Evolutionary conservation across 2,888 invertebrate species (phyloP), one percentile per base, ranked within the genome.

Genomic region (Pyrochroa serraticornis): DNA sequence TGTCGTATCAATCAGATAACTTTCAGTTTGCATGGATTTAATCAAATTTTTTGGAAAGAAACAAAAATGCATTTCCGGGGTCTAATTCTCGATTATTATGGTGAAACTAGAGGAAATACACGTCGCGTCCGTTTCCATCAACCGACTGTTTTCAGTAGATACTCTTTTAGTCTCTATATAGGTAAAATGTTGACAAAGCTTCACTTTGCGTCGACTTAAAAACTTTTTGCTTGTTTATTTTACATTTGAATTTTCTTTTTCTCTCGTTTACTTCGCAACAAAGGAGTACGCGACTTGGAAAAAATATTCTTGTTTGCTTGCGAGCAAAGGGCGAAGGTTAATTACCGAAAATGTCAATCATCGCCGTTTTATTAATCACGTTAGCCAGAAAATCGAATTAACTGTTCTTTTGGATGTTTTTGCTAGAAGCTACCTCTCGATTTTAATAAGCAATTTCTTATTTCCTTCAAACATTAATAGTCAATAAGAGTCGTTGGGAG

Each of bases 201-300:
- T 13, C 36, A 35, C 36, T 51, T n/a, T 50, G 42, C 30, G 13
- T 32, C 31, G 12, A 22, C 22, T 22, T 22, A 22, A 22, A 22
- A 43, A 44, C 43, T 49, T 41, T 41, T 41, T 13, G 10, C 43
- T 10, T 52, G 52, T 45, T 52, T 52, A 22, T 43, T 43, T 51
- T 43, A 43, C 14, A 42, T 44, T 44, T 45, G 52, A 52, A 52
- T 52, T 44, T 30, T 32, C 12, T 44, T 49, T 39, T 52, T 38
- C 37, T 51, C 13, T 52, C 6, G 37, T 31, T 38, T 37, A 37
- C 22, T 34, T 38, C 6, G 7, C 10, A 32, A 43, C 43, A 31
- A 43, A 43, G 10, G 31, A 31, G 10, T 6, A 31, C 14, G 8
- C 13, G 1, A 1, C n/a, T n/a, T 7, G n/a, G 8, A 30, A 41